phyloP scores from a whole-genome alignment of 2,888 invertebrate species.

The Cephonodes hylas region DNA sequence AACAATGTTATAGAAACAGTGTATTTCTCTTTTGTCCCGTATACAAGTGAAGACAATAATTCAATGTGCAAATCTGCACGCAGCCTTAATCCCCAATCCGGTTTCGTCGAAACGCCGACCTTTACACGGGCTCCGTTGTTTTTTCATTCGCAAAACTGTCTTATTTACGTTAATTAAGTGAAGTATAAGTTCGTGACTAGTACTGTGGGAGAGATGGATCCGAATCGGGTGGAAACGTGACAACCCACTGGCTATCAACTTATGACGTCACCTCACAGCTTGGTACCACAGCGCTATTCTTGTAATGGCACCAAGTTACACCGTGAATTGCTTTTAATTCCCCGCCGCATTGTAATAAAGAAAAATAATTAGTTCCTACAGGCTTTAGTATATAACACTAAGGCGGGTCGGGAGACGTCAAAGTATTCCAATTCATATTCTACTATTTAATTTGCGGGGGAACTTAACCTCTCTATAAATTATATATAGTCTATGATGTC shows the following conservation, averaged over 20 bases:
- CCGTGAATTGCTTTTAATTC: background rate
- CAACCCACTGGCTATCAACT: conserved; percentile 21
- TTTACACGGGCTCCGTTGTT: conserved; percentile 55
- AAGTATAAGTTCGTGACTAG: conserved; percentile 81
- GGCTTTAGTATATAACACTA: too few relatives aligned
- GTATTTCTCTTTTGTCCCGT: too few relatives aligned
- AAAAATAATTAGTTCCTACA: too few relatives aligned
- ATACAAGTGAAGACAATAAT: too few relatives aligned
- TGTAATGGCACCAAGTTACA: conserved; percentile 2
- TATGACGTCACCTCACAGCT: background rate
- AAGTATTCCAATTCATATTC: too few relatives aligned
- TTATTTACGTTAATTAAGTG: conserved; percentile 80
- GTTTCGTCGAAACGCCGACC: conserved; percentile 63
- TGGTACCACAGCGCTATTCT: background rate
- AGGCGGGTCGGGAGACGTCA: too few relatives aligned
- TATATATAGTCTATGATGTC: too few relatives aligned
- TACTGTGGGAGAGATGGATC: conserved; percentile 58
- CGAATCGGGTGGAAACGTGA: conserved; percentile 55
- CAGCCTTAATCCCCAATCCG: conserved; percentile 55
- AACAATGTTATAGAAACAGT: too few relatives aligned
- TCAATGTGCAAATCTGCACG: conserved; percentile 16
- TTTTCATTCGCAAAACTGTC: conserved; percentile 74
- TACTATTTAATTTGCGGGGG: too few relatives aligned
- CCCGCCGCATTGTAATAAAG: background rate
- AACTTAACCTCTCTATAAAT: too few relatives aligned